Evolutionary conservation across 2,888 invertebrate species (phyloP).

Genomic region (Xanthostigma xanthostigma): DNA sequence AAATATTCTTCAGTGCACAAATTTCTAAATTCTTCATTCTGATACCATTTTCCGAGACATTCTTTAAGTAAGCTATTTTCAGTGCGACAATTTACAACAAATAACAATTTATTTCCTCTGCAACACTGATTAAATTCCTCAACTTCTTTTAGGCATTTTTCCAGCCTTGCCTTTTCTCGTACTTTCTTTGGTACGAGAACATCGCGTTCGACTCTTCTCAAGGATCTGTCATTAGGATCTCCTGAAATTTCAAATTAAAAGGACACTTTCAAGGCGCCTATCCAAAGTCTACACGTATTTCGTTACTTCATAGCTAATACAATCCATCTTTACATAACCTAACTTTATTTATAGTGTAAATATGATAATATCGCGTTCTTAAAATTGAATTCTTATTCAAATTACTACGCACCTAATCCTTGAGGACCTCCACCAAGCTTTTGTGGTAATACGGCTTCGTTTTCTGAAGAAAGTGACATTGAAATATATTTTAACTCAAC

Average conservation of each 20-base stretch:
- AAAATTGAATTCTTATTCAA: slow-evolving; percentile 2
- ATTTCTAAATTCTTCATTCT: slow-evolving; percentile 56
- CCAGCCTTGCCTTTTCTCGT: slow-evolving; percentile 62
- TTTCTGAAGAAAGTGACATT: too few species aligned
- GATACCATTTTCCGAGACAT: slow-evolving; percentile 64
- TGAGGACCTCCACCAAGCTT: slow-evolving; percentile 36
- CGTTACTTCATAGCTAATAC: neutral
- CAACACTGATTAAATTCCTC: slow-evolving; percentile 58
- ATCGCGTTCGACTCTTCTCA: slow-evolving; percentile 79
- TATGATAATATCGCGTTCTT: neutral
- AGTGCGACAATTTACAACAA: slow-evolving; percentile 60
- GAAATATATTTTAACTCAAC: too few species aligned
- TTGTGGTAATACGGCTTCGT: slow-evolving; percentile 24
- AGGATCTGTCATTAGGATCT: slow-evolving; percentile 66
- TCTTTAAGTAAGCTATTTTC: slow-evolving; percentile 52
- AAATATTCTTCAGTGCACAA: slow-evolving; percentile 69
- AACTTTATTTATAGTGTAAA: neutral
- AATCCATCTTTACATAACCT: neutral
- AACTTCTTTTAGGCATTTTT: slow-evolving; percentile 65
- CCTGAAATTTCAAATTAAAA: slow-evolving; percentile 35
- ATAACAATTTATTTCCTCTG: slow-evolving; percentile 45
- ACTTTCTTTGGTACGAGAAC: slow-evolving; percentile 81
- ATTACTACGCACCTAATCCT: slow-evolving; percentile 33
- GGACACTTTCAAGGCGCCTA: neutral
- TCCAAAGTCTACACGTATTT: neutral